Evolutionary conservation across 2,797 vertebrate species (phyloP), one percentile per base, ranked within the genome.

Genomic region (Peromyscus melanophrys): DNA sequence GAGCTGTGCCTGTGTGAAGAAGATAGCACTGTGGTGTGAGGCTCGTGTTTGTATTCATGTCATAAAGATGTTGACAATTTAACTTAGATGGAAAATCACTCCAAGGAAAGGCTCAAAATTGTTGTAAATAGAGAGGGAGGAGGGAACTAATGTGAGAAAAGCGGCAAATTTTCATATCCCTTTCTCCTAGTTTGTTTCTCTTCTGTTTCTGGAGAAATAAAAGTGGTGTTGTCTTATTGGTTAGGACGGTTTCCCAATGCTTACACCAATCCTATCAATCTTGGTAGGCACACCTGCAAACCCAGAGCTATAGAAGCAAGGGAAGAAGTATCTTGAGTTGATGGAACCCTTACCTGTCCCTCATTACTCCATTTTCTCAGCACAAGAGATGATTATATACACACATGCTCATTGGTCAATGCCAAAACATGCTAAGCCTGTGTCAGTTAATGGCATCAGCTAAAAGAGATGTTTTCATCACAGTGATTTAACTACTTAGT

Each of bases 11-110:
- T 84, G 59, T 76, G 63, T 19, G 34, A 67, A 52, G 13, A 90
- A 82, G 80, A 94, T 31, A 80, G 40, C n/a, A 37, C 21, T 40
- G 13, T 40, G 59, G 7, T 55, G 55, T 55, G 55, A 55, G 55
- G 55, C 55, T 55, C 14, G 55, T 55, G 55, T 16, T 55, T 80
- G 37, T 61, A 55, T 61, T 78, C 83, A 25, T 0, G 0, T 82
- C 40, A 90, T 89, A 90, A 94, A 87, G n/a, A 87, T 63, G 52
- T 77, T 96, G 77, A 89, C 43, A 83, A 13, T 25, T 80, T 14
- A 23, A 10, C 1, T 85, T 76, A 55, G 55, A 76, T 57, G 34
- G 52, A 81, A 96, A 83, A 86, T 71, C 31, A 78, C 73, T 71
- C 46, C 27, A 43, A 43, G 43, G 43, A 43, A 43, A 21, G 1